Evolutionary conservation across 2,888 invertebrate species (phyloP), one percentile per base, ranked within the genome.

Genomic region (Mesorhabditis spiculigera): DNA sequence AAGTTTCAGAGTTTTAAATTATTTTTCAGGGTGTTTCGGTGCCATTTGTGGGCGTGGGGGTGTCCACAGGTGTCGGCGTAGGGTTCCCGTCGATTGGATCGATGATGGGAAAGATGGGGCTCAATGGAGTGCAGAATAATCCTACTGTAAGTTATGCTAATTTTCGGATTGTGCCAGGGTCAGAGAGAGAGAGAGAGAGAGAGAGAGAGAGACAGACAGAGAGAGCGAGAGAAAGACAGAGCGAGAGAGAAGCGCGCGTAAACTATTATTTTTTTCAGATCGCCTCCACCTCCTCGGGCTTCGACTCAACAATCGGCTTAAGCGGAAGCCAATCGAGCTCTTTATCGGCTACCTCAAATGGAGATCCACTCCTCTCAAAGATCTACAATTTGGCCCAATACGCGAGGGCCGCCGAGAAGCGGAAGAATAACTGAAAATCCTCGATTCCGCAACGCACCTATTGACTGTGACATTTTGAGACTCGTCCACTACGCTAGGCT

Each of bases 21-120:
- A 10, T n/a, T 6, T 68, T 69, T 41, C 70, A 79, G 75, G 82
- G 81, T 3, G 72, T 82, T 50, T 77, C 80, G 6, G 73, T 80
- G 6, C 82, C 82, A 4, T 74, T 82, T 43, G 78, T 81, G n/a
- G 82, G 82, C 10, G 78, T 82, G 4, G 77, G 75, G n/a, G 82
- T 81, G 58, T 80, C 79, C 67, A 75, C 77, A 4, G 82, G 82
- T 41, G 75, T 79, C 5, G 75, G 76, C n/a, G 73, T 82, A 28
- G 81, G 79, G 2, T 82, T 82, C 69, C 82, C 82, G 4, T 81
- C 80, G 10, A 74, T 77, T n/a, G 76, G 76, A 44, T 77, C 68
- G 58, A 75, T 82, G 43, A 78, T 81, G 76, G 74, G 76, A 45
- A 66, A 73, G 45, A 78, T 78, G 78, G 78, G 78, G 5, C 10